Evolutionary conservation across 2,113 vertebrate species (phyloP), one percentile per base, ranked within the genome.

Genomic region (Australoheros scitulus): DNA sequence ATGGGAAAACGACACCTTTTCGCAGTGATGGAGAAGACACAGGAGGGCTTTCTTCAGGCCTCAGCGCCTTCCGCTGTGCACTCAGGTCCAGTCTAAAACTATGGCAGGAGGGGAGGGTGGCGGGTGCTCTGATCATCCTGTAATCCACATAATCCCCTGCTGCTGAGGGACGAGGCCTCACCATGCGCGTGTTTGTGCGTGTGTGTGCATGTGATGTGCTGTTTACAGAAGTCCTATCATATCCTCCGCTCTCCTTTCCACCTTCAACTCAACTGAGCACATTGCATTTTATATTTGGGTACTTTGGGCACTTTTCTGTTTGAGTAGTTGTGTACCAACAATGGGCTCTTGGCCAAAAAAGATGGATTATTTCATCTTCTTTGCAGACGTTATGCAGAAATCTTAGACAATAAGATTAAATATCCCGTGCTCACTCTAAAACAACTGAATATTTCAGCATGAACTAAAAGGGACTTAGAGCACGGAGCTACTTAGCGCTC

Each of bases 101-200:
- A 72, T 79, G 22, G 65, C 7, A 24, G 85, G 81, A 26, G 79
- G 78, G 22, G 26, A 65, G 6, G 72, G 85, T 76, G 55, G 74
- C 55, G 68, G 89, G 86, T 61, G 89, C 90, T 84, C 87, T 91
- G 92, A 94, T 94, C 94, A 94, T 94, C 89, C 90, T 90, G 91
- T 94, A 95, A 96, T 95, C 94, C 94, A 81, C 82, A 91, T 95
- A 96, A 95, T 96, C 94, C 91, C 90, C 89, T 92, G 90, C 92
- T 93, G 92, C 92, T 83, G 85, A 87, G 84, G 89, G 91, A 94
- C 85, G 82, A 90, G 91, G 83, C 87, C 81, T 59, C 26, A 77
- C 79, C 80, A 50, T 87, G 85, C 79, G 76, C 88, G 80, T 85
- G 80, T 87, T 52, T 88, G 74, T 79, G 83, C 61, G 79, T 58